Evolutionary conservation across 2,888 invertebrate genomes (phyloP).

Genomic region (Cactoblastis cactorum): DNA sequence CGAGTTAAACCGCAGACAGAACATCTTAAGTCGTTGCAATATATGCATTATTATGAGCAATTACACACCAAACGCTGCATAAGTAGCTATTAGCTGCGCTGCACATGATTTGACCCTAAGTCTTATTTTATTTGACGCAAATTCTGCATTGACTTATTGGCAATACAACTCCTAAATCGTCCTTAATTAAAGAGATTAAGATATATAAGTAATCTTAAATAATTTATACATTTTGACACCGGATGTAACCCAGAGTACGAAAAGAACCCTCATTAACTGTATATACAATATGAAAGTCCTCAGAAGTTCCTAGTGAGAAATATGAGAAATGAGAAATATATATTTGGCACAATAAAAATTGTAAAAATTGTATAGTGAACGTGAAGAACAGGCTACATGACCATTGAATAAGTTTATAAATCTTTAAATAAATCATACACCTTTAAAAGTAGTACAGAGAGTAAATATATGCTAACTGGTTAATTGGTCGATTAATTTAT

Average conservation of each 20-base stretch:
- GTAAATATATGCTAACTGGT: no score
- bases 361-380: neutral
- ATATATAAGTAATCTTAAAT: neutral
- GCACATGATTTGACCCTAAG: conserved; percentile 15
- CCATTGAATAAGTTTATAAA: neutral
- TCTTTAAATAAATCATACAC: neutral
- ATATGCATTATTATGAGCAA: no score
- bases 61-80: no score
- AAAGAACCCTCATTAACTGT: neutral
- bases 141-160: conserved; percentile 13
- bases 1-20: no score
- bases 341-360: neutral
- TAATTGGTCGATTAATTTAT: no score
- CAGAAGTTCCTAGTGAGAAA: neutral
- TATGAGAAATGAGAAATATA: neutral
- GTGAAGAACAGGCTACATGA: neutral
- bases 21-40: no score
- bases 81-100: no score
- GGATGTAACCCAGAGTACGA: conserved; percentile 3
- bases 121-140: conserved; percentile 27
- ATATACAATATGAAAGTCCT: conserved; percentile 6
- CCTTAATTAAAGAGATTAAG: neutral
- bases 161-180: neutral
- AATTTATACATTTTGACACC: neutral
- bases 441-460: no score